phyloP scores from a whole-genome alignment of 1,140 invertebrate genomes.

The Atta texana region DNA sequence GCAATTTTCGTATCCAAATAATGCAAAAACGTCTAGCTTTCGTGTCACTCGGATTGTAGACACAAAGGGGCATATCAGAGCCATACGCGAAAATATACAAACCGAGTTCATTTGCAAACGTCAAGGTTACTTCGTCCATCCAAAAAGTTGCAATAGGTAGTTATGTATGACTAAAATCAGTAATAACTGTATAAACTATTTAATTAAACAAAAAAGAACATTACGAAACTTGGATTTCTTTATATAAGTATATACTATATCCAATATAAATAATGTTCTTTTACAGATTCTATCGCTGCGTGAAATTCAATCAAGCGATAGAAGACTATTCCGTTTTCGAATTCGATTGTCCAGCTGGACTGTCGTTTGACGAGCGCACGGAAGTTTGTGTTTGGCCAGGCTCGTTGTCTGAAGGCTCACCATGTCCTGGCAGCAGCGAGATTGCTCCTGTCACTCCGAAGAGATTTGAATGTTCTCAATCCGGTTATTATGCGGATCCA shows the following conservation, averaged over 20 bases:
- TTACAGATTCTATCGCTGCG: slow-evolving; percentile 92
- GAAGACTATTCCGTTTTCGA: slow-evolving; percentile 93
- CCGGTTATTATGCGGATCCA: slow-evolving; percentile 92
- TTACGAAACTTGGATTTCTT: background rate
- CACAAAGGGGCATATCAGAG: slow-evolving; percentile 90
- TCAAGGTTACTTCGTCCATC: slow-evolving; percentile 93
- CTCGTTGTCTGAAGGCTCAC: slow-evolving; percentile 89
- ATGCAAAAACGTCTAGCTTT: slow-evolving; percentile 90
- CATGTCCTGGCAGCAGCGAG: slow-evolving; percentile 91
- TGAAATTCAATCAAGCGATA: slow-evolving; percentile 92
- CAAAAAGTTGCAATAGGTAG: slow-evolving; percentile 90
- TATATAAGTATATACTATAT: no score
- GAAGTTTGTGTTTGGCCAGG: slow-evolving; percentile 95
- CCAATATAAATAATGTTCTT: background rate
- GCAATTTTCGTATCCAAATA: slow-evolving; percentile 84
- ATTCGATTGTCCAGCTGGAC: slow-evolving; percentile 93
- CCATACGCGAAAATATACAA: slow-evolving; percentile 90
- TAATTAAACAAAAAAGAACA: background rate
- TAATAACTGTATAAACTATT: background rate
- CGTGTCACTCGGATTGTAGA: slow-evolving; percentile 91
- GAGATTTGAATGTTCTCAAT: slow-evolving; percentile 88
- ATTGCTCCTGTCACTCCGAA: slow-evolving; percentile 90
- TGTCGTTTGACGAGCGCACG: slow-evolving; percentile 92
- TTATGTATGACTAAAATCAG: background rate
- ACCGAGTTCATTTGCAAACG: slow-evolving; percentile 91